phyloP scores from a whole-genome alignment of 2,797 vertebrate species.

The Tiaroga cobitis region DNA sequence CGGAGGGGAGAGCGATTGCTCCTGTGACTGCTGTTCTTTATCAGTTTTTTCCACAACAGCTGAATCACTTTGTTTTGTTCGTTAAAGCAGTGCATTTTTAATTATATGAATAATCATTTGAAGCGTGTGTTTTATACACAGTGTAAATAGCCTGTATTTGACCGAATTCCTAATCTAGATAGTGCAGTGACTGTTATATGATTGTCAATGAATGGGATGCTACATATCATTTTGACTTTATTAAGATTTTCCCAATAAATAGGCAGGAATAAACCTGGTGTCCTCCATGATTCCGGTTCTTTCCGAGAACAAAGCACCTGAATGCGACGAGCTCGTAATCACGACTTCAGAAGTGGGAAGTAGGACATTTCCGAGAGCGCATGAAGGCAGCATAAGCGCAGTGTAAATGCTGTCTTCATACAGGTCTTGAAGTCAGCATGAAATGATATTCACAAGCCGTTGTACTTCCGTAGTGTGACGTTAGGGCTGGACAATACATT shows the following conservation, averaged over 20 bases:
- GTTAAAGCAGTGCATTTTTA: neutral
- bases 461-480: neutral
- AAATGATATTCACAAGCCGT: neutral
- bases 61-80: neutral
- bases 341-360: neutral
- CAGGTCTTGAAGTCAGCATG: neutral
- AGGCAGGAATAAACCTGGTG: neutral
- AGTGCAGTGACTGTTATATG: neutral
- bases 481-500: neutral
- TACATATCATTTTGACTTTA: neutral
- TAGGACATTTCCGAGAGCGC: neutral
- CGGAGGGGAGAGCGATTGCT: neutral
- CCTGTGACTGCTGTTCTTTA: neutral
- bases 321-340: neutral
- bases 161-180: neutral
- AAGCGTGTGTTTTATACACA: neutral
- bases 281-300: neutral
- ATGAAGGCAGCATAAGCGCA: no score
- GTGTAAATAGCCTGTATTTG: neutral
- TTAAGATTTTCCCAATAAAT: neutral
- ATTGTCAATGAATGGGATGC: neutral
- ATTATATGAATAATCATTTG: neutral
- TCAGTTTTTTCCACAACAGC: neutral
- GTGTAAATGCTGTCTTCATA: neutral
- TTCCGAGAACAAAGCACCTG: neutral